Conservation (phyloP, 37 sponge, comb jelly and placozoan genomes). For the Aplysina aerophoba region DNA sequence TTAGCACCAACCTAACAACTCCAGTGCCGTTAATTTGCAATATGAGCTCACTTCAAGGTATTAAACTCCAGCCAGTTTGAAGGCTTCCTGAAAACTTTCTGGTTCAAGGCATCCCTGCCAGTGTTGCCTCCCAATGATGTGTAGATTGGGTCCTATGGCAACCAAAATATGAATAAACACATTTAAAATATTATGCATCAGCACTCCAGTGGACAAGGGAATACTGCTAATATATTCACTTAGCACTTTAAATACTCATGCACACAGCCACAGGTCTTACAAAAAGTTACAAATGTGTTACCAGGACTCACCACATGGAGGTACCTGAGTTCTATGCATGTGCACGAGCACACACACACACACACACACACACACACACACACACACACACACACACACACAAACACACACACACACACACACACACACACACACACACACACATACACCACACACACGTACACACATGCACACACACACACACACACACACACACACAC, state of each 20-base stretch:
- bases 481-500: constrained; percentile 35
- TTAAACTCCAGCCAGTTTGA: constrained; percentile 59
- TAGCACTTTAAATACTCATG: too few species aligned
- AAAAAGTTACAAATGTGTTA: too few species aligned
- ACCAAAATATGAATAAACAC: too few species aligned
- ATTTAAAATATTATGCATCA: too few species aligned
- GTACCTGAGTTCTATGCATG: too few species aligned
- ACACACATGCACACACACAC: constrained; percentile 31
- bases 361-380: neutral
- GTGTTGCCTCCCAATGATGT: neutral
- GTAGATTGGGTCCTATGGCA: too few species aligned
- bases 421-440: constrained; percentile 23
- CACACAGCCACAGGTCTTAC: too few species aligned
- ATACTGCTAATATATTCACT: too few species aligned
- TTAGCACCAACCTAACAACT: too few species aligned
- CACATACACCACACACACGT: constrained; percentile 30
- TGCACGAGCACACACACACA: neutral
- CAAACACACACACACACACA: constrained; percentile 31
- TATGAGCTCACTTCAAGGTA: constrained; percentile 22
- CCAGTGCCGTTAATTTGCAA: neutral
- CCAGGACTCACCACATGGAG: too few species aligned
- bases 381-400: neutral
- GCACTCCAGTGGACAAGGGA: too few species aligned
- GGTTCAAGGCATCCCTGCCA: neutral
- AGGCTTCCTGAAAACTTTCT: constrained; percentile 45